Base-by-base conservation (phyloP, 2,888 invertebrate genomes). In the Chaitophorus viminalis region DNA sequence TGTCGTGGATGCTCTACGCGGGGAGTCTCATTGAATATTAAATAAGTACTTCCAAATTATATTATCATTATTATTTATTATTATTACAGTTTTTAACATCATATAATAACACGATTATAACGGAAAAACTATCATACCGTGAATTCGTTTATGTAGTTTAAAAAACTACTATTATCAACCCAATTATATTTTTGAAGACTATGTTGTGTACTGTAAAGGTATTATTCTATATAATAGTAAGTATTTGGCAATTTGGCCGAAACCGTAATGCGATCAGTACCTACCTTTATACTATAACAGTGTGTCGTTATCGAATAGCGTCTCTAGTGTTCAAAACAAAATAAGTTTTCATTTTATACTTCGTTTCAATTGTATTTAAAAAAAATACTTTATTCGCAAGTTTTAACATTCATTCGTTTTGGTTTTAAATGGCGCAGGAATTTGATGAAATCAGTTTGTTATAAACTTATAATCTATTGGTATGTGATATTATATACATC, bases 21-120 rank as follows among this genome's bases (percentile, higher is more conserved):
- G 78, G 33, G 52, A 70, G 68, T 75, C 33, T 54, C n/a, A n/a
- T 78, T 52, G 18, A 78, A 65, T 78, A 31, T 11, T 78, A 77
- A 33, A 54, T 52, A 78, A 86, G 39, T 76, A 85, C n/a, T 31
- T n/a, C 72, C 5, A 82, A 18, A n/a, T 72, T 54, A 25, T 29
- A 21, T 81, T 46, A 70, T 68, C 8, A 68, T 70, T 14, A 52
- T 52, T 72, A 54, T 81, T 81, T n/a, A n/a, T n/a, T n/a, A n/a
- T n/a, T n/a, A n/a, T n/a, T n/a, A 68, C 39, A 68, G 68, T 68
- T 46, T 29, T 70, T 46, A 70, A 46, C 39, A 31, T 46, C 5
- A 46, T 70, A 82, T 39, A 25, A 39, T 31, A n/a, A 75, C 25
- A 72, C 31, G 36, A 60, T 60, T 36, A 29, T 74, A 82, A 83